Conservation (phyloP, 2,888 invertebrate genomes). For the Lepas anatifera region DNA sequence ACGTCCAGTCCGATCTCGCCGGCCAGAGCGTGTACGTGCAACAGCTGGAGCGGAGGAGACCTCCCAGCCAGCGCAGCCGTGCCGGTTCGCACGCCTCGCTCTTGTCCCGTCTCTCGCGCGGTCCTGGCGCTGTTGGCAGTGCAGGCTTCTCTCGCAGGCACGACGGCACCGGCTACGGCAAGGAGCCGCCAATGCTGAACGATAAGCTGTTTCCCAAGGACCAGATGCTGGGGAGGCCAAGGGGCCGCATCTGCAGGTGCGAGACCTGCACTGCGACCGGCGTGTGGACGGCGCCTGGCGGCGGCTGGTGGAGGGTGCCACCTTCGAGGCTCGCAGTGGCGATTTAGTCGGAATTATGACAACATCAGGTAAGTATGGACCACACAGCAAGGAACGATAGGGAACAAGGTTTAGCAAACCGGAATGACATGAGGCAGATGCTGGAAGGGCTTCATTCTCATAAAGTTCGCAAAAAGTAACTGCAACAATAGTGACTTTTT, state of each 20-base stretch:
- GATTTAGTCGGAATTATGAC: conserved; percentile 84
- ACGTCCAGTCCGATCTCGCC: conserved; percentile 20
- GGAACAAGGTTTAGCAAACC: too few relatives aligned
- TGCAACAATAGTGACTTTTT: too few relatives aligned
- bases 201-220: conserved; percentile 31
- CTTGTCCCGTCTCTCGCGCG: conserved; percentile 22
- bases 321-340: conserved; percentile 79
- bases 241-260: conserved; percentile 42
- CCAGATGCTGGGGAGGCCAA: conserved; percentile 25
- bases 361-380: conserved; percentile 45
- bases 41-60: conserved; percentile 20
- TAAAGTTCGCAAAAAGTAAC: too few relatives aligned
- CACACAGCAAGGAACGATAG: too few relatives aligned
- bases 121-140: conserved; percentile 12
- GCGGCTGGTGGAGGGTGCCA: conserved; percentile 56
- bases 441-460: too few relatives aligned
- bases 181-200: conserved; percentile 30
- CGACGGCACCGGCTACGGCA: conserved; percentile 24
- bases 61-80: conserved; percentile 18
- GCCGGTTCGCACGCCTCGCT: conserved; percentile 22
- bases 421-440: too few relatives aligned
- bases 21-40: conserved; percentile 15
- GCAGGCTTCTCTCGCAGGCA: conserved; percentile 18
- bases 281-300: conserved; percentile 38
- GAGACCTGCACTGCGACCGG: conserved; percentile 49